phyloP scores from a whole-genome alignment of 2,113 vertebrate species.

The Carlito syrichta region DNA sequence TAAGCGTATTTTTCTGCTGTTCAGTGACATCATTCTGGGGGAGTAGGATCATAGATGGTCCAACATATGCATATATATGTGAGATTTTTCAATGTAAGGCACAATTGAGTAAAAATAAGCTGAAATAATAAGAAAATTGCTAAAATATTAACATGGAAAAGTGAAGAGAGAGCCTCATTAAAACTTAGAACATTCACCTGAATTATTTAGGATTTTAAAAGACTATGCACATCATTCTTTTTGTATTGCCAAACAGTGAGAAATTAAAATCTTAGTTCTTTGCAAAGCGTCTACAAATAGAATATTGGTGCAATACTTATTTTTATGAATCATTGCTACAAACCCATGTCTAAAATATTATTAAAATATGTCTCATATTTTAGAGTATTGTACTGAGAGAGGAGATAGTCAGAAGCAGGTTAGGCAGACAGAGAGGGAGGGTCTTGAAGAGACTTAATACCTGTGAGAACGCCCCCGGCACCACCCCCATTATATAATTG shows the following conservation, averaged over 20 bases:
- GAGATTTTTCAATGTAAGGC: neutral
- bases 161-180: neutral
- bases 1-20: neutral
- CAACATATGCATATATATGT: too few relatives aligned
- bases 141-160: neutral
- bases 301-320: neutral
- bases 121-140: neutral
- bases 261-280: neutral
- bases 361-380: neutral
- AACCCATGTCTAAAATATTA: neutral
- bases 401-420: too few relatives aligned
- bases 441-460: too few relatives aligned
- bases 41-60: neutral
- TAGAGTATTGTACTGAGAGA: too few relatives aligned
- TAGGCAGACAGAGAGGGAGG: too few relatives aligned
- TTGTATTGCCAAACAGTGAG: neutral
- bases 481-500: too few relatives aligned
- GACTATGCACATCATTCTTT: neutral
- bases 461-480: too few relatives aligned
- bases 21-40: neutral
- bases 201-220: constrained; percentile 25
- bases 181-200: neutral
- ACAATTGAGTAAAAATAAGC: neutral
- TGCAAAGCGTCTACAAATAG: constrained; percentile 6
- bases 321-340: neutral